Evolutionary conservation across 1,140 invertebrate genomes (phyloP), one percentile per base, ranked within the genome.

Genomic region (Mercenaria mercenaria): DNA sequence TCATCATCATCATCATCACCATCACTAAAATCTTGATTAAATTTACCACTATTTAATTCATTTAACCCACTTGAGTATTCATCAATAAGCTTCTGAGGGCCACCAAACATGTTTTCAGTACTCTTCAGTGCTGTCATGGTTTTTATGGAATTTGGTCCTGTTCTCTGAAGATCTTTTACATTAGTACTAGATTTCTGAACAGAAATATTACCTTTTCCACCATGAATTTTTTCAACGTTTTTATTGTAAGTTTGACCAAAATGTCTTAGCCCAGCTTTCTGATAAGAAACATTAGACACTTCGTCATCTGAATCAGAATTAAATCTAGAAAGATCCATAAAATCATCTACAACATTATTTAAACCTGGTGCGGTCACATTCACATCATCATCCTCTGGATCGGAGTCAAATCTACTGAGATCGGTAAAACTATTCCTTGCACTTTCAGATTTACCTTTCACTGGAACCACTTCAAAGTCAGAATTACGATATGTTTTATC

Each of bases 301-400:
- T 82, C 80, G 3, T 82, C 56, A n/a, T 82, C 80, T 2, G 80
- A 82, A 43, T 82, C 80, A 41, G 80, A 82, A 82, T 82, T 56
- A 67, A 82, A 82, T 26, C 61, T 64, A 26, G 80, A 82, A 20
- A 82, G 41, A 67, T 82, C 80, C 37, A 82, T 82, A 2, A 6
- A 32, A 29, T 26, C 56, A 43, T 52, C 56, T 18, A 29, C 8
- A 67, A 41, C 39, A 82, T n/a, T 50, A 41, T 61, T 50, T 34
- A 26, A 13, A 2, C 3, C 34, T 18, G 29, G 0, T 37, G 29
- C 13, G 34, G n/a, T 18, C 37, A 32, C n/a, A 39, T 43, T 41
- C 41, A 15, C 32, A 59, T 41, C 50, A 23, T 61, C 52, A 8
- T 32, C 32, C 29, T 87, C 85, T 26, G 52, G 56, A 64, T 87